Conservation (phyloP, 1,140 invertebrate genomes). For the Papilio polyxenes region DNA sequence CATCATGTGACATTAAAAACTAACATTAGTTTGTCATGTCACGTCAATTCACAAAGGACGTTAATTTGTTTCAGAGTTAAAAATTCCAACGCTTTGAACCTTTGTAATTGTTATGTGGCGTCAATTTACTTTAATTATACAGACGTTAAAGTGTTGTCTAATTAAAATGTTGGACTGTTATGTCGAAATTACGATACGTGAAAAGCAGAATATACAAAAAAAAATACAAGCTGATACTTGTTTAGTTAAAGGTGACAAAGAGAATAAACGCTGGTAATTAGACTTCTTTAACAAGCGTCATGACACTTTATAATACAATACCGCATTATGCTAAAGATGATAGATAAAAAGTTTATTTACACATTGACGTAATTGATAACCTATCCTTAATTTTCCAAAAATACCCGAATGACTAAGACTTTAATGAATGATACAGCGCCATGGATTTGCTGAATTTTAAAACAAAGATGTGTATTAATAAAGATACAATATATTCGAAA, state of each 20-base stretch:
- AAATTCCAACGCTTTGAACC: background rate
- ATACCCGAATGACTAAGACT: no score
- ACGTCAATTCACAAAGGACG: background rate
- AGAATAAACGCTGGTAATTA: background rate
- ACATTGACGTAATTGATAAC: constrained; percentile 15
- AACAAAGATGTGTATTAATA: no score
- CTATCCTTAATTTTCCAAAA: no score
- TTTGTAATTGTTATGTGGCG: background rate
- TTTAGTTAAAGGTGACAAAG: background rate
- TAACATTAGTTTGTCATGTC: background rate
- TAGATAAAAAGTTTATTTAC: background rate
- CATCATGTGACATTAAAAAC: background rate
- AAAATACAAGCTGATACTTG: background rate
- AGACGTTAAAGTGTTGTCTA: background rate
- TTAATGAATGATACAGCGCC: no score
- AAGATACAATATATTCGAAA: no score
- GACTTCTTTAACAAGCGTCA: background rate
- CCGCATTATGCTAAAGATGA: constrained; percentile 15
- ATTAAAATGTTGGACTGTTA: background rate
- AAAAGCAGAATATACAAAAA: background rate
- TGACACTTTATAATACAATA: background rate
- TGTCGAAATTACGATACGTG: background rate
- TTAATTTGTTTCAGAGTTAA: background rate
- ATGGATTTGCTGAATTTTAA: no score
- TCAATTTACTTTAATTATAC: constrained; percentile 5